Base-by-base conservation (phyloP, 2,888 invertebrate species). In the Empis livida region DNA sequence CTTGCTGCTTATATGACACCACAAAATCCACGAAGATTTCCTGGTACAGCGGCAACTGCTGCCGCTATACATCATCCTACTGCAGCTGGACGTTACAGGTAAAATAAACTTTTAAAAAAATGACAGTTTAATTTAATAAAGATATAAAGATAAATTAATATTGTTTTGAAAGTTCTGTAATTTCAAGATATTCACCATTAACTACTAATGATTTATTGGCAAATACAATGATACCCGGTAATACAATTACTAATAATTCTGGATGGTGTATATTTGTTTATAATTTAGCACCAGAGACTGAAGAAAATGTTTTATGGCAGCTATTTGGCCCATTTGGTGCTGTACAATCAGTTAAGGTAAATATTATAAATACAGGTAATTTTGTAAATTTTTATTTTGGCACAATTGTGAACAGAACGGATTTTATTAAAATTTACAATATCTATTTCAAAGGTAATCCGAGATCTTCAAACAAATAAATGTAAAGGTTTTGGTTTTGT, bases 401-500 rank as follows among this genome's bases (percentile, higher is more conserved):
- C n/a, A n/a, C n/a, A n/a, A n/a, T n/a, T n/a, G n/a, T n/a, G n/a
- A n/a, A n/a, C n/a, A n/a, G n/a, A n/a, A n/a, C n/a, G n/a, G n/a
- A n/a, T n/a, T n/a, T n/a, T n/a, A n/a, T n/a, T n/a, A n/a, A n/a
- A n/a, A n/a, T n/a, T n/a, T n/a, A n/a, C n/a, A n/a, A n/a, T n/a
- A n/a, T n/a, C n/a, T n/a, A 20, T 20, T 20, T 20, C 20, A 54
- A 38, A 68, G 68, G 93, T 95, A 60, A 91, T 94, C 67, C 84
- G 92, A 63, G 94, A 95, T 77, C 81, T 90, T 62, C 85, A 90
- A 63, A 93, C 93, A 57, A 92, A 91, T 74, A 96, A 96, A 73
- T 96, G 95, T 76, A 95, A 94, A 76, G 96, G 96, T 53, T 96
- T 94, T 69, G 96, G 94, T 54, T 95, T 95, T 71, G 94, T 96